These are phyloP conservation scores for Platycheirus albimanus DNA, from an alignment of 2,888 invertebrate genomes.

Conservation along the genomic window DNA sequence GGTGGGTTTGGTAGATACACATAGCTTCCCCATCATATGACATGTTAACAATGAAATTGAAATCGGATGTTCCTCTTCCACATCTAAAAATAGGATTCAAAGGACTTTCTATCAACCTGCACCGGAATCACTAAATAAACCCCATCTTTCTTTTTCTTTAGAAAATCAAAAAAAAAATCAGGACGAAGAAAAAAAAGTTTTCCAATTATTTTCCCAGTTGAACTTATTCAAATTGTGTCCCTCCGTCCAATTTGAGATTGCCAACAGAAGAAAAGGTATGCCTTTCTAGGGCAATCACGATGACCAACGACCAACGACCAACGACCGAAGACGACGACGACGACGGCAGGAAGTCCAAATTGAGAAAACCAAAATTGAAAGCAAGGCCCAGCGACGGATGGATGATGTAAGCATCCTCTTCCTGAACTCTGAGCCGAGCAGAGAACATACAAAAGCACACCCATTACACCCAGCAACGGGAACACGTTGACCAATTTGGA, in stretches of 20 bases:
- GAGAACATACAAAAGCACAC: neutral
- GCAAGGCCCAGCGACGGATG: conserved; percentile 31
- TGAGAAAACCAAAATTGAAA: conserved; percentile 23
- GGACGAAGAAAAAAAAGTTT: conserved; percentile 51
- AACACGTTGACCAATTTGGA: conserved; percentile 5
- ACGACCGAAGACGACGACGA: conserved; percentile 28
- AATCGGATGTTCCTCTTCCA: conserved; percentile 38
- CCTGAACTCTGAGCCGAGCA: neutral
- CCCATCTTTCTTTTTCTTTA: conserved; percentile 1
- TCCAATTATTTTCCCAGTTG: conserved; percentile 58
- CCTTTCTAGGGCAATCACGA: conserved; percentile 35
- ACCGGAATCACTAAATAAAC: conserved; percentile 26
- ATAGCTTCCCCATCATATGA: conserved; percentile 41
- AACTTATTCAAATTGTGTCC: conserved; percentile 64
- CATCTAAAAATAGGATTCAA: conserved; percentile 46
- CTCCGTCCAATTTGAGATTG: conserved; percentile 41
- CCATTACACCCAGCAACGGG: too few relatives aligned
- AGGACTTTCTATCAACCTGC: conserved; percentile 3
- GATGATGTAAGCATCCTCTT: conserved; percentile 15
- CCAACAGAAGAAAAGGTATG: conserved; percentile 29
- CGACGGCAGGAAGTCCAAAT: conserved; percentile 27
- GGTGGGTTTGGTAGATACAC: conserved; percentile 1
- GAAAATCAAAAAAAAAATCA: conserved; percentile 6
- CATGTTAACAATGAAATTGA: conserved; percentile 51
- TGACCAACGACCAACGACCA: conserved; percentile 32